Evolutionary conservation across 2,888 invertebrate genomes (phyloP).

Genomic region (Tuta absoluta): DNA sequence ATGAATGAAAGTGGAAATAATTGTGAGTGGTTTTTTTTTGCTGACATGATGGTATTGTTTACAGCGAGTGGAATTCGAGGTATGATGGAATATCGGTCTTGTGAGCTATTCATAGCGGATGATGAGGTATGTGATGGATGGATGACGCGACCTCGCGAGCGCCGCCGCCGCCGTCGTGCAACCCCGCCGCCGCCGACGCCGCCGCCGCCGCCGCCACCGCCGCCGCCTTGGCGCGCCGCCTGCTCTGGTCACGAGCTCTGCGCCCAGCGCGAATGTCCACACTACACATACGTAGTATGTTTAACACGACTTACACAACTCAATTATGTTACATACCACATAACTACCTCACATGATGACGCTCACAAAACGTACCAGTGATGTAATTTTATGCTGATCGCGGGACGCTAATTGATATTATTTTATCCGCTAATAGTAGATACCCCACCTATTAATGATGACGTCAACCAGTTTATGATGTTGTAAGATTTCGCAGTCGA

Average conservation of each 20-base stretch:
- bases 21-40: constrained; percentile 45
- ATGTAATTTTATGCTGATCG: constrained; percentile 59
- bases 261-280: constrained; percentile 19
- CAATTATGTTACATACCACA: constrained; percentile 49
- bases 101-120: constrained; percentile 71
- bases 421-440: constrained; percentile 37
- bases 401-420: constrained; percentile 49
- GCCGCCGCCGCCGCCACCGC: constrained; percentile 19
- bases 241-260: constrained; percentile 35
- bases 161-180: constrained; percentile 36
- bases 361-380: constrained; percentile 50
- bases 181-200: constrained; percentile 34
- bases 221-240: constrained; percentile 39
- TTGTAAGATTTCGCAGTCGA: constrained; percentile 2
- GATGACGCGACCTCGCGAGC: constrained; percentile 72
- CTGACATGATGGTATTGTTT: constrained; percentile 61
- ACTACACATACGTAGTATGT: constrained; percentile 11
- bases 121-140: constrained; percentile 74
- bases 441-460: constrained; percentile 27
- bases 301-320: constrained; percentile 35
- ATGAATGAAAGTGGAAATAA: constrained; percentile 55
- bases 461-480: constrained; percentile 26
- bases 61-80: constrained; percentile 66
- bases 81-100: constrained; percentile 64
- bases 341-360: constrained; percentile 56